A percentile compares a stretch with the other conserved stretches of the same genome.
Conservation (phyloP, 2,888 invertebrate species). For the Bembecia ichneumoniformis region DNA sequence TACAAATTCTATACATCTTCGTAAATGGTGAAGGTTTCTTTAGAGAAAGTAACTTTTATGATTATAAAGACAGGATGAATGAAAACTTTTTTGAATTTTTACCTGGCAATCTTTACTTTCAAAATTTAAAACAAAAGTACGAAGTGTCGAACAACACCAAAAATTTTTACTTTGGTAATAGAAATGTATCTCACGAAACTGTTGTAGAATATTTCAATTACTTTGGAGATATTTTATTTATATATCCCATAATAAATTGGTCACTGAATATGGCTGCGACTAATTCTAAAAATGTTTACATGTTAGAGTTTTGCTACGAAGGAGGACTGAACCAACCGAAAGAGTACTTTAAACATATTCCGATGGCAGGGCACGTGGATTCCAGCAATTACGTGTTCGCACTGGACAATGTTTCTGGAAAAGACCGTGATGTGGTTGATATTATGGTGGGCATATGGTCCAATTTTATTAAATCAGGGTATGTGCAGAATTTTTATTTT, state of each 20-base stretch:
- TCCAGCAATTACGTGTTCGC: background rate
- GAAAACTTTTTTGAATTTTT: background rate
- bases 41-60: background rate
- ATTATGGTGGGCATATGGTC: background rate
- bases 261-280: background rate
- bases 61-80: background rate
- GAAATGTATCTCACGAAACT: background rate
- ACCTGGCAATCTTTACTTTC: background rate
- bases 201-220: background rate
- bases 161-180: background rate
- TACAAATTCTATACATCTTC: background rate
- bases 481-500: no score
- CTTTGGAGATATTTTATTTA: background rate
- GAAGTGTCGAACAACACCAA: background rate
- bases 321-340: background rate
- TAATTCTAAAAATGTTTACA: background rate
- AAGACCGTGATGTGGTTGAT: background rate
- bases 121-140: background rate
- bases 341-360: background rate
- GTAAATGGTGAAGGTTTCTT: background rate
- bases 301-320: background rate
- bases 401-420: background rate
- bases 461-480: background rate
- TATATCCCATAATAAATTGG: background rate
- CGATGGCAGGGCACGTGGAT: background rate